Conservation (phyloP, 2,888 invertebrate genomes). For the Melanostoma scalare region DNA sequence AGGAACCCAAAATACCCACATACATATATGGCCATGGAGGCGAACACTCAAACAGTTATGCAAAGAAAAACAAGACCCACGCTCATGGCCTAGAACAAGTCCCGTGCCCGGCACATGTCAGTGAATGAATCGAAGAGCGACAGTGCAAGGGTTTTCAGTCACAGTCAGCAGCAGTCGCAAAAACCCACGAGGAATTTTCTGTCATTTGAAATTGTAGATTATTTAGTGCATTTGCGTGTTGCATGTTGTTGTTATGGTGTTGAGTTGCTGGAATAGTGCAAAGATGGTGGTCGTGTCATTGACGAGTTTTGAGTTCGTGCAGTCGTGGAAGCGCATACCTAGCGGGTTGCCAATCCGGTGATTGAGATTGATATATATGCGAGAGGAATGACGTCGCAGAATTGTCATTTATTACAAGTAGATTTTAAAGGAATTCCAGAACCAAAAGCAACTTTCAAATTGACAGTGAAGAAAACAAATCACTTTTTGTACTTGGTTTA, state of each 20-base stretch:
- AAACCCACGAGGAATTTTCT: conserved; percentile 59
- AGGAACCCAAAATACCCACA: conserved; percentile 69
- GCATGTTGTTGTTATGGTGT: conserved; percentile 28
- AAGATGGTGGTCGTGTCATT: conserved; percentile 63
- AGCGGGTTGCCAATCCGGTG: conserved; percentile 23
- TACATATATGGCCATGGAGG: conserved; percentile 35
- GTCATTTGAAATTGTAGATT: conserved; percentile 48
- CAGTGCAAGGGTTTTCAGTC: conserved; percentile 46
- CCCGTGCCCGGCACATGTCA: conserved; percentile 59
- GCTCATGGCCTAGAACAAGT: conserved; percentile 64
- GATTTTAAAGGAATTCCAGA: no score
- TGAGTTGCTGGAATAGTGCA: conserved; percentile 13
- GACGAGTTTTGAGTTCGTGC: conserved; percentile 36
- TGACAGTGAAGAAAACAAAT: no score
- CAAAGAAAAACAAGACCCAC: conserved; percentile 54
- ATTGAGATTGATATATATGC: conserved; percentile 3
- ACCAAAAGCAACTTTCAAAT: no score
- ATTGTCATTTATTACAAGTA: no score
- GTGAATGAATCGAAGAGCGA: conserved; percentile 57
- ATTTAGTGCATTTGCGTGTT: conserved; percentile 63
- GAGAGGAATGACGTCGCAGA: no score
- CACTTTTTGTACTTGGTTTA: no score
- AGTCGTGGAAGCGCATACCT: conserved; percentile 42
- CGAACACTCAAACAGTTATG: conserved; percentile 68
- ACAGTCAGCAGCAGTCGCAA: conserved; percentile 1